A percentile compares a stretch with the other conserved stretches of the same genome.
phyloP scores from a whole-genome alignment of 2,113 vertebrate species.

The Cyanoliseus patagonus region DNA sequence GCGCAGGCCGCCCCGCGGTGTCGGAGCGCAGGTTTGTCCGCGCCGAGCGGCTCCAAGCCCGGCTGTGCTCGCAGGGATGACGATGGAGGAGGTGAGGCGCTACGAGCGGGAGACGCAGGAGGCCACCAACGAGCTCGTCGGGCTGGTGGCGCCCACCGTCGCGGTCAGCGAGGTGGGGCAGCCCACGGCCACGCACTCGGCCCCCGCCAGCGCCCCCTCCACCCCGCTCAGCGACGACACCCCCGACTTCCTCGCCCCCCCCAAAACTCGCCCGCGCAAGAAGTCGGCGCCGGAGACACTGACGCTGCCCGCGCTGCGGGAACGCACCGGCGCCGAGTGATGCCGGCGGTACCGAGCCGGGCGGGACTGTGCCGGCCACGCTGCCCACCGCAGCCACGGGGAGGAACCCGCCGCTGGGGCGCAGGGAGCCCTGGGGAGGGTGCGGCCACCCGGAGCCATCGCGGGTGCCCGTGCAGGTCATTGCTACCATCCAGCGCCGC shows the following conservation, averaged over 20 bases:
- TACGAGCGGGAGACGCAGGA: constrained; percentile 75
- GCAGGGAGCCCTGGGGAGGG: neutral
- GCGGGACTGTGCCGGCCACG: neutral
- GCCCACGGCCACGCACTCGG: constrained; percentile 38
- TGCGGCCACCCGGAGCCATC: neutral
- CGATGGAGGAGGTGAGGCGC: constrained; percentile 75
- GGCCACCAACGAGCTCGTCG: constrained; percentile 78
- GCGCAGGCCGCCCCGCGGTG: neutral
- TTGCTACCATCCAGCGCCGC: neutral
- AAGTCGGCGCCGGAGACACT: constrained; percentile 74
- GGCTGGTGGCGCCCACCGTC: constrained; percentile 65
- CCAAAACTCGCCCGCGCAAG: constrained; percentile 70
- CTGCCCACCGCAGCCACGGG: neutral
- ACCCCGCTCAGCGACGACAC: constrained; percentile 67
- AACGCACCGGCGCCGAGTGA: constrained; percentile 45
- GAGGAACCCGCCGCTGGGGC: neutral
- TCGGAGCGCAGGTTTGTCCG: neutral
- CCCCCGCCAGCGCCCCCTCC: constrained; percentile 68
- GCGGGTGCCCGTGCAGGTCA: neutral
- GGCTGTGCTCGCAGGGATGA: constrained; percentile 71
- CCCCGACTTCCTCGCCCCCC: constrained; percentile 73
- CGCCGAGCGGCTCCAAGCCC: neutral
- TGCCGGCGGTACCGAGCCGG: fast-evolving
- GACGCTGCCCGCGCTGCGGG: constrained; percentile 62
- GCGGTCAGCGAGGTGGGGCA: constrained; percentile 60